Base-by-base conservation (phyloP, 2,113 vertebrate species). In the Erpornis zantholeuca region DNA sequence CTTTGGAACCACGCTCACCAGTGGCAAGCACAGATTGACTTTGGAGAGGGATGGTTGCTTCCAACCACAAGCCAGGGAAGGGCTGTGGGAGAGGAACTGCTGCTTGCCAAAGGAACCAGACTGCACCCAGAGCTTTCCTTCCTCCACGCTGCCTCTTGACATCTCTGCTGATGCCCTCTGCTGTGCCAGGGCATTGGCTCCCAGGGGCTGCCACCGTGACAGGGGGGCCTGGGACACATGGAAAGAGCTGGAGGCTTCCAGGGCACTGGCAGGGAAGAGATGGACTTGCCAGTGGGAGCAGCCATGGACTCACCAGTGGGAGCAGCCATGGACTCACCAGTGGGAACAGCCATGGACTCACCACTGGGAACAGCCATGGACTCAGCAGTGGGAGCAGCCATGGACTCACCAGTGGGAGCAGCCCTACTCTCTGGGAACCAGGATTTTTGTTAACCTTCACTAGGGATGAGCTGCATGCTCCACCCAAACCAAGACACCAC, bases 221-320 rank as follows among this genome's bases (percentile, higher is more conserved):
- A 69, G 75, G 0, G 2, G 9, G 18, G 4, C 28, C 7, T 20
- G 65, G 84, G 78, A 84, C 23, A 19, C 31, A 4, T 1, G 2
- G 14, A 15, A 31, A 27, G 25, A 18, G 23, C 7, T 64, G 11
- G 3, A 31, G 49, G 45, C 10, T 27, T 15, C 14, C 64, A 44
- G 6, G 42, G 17, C 4, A 2, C 15, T 6, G n/a, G 5, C 11
- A 22, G 44, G 42, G 17, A 35, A 36, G 50, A 49, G 38, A 28
- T 3, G 68, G 35, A 33, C 4, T 36, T 10, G 0, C 8, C n/a
- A 1, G 9, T 0, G 6, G 1, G 18, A 78, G 56, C 73, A 56
- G 60, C 69, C 12, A n/a, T n/a, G n/a, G n/a, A n/a, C n/a, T n/a
- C n/a, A n/a, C n/a, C n/a, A n/a, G 9, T 0, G 6, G 1, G 18